Evolutionary conservation across 2,888 invertebrate species (phyloP).

Genomic region (Balanococcus diminutus): DNA sequence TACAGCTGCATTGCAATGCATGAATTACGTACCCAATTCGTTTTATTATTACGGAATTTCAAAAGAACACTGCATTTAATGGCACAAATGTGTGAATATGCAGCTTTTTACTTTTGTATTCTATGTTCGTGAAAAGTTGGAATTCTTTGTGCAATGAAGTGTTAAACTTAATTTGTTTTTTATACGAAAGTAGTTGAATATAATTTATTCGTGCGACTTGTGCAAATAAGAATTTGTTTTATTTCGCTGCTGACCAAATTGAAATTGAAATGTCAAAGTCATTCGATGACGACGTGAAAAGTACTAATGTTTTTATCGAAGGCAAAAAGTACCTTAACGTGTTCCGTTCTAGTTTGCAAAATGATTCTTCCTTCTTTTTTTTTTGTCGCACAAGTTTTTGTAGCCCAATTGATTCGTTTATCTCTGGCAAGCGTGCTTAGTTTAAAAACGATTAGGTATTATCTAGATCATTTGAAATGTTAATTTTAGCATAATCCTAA

Average conservation of each 20-base stretch:
- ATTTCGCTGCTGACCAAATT: constrained; percentile 21
- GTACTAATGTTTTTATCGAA: neutral
- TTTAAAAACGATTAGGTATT: no score
- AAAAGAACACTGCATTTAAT: neutral
- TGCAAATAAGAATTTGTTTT: constrained; percentile 22
- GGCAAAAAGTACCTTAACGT: neutral
- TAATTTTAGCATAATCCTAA: no score
- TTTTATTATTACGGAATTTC: neutral
- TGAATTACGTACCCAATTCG: neutral
- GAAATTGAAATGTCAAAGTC: constrained; percentile 27
- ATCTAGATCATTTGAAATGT: no score
- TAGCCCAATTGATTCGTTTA: neutral
- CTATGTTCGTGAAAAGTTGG: neutral
- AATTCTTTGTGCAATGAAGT: constrained; percentile 10
- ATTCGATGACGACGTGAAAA: constrained; percentile 7
- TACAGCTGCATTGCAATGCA: neutral
- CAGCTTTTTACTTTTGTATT: neutral
- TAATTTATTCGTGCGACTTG: neutral
- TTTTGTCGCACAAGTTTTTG: neutral
- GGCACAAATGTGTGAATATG: neutral
- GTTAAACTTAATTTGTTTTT: constrained; percentile 20
- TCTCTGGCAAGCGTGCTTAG: no score
- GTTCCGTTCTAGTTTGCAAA: neutral
- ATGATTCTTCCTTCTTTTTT: neutral
- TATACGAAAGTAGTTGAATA: constrained; percentile 24